Percentiles rank a stretch among this genome's conserved stretches.
Conservation (phyloP, 2,888 invertebrate genomes). For the Drepanosiphum platanoidis region DNA sequence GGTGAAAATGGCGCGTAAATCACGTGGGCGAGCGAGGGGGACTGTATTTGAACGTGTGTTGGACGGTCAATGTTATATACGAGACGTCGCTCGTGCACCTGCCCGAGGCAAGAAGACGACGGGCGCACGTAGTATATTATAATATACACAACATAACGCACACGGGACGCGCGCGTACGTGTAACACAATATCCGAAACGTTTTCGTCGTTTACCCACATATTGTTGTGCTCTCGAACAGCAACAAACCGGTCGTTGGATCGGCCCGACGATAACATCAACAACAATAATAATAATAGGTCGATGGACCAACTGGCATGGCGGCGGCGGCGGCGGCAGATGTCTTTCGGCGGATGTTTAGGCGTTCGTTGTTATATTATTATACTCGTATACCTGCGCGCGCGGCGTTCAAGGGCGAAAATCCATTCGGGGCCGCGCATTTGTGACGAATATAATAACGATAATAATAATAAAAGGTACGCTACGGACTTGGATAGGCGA, state of each 20-base stretch:
- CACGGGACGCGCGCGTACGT: neutral
- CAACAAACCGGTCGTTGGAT: constrained; percentile 2
- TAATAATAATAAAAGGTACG: too few species aligned
- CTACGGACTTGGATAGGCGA: too few species aligned
- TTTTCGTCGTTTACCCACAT: neutral
- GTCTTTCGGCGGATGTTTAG: too few species aligned
- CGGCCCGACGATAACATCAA: neutral
- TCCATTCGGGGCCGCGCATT: neutral
- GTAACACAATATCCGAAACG: neutral
- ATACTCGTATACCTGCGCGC: neutral
- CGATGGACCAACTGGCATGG: too few species aligned
- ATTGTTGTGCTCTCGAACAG: neutral
- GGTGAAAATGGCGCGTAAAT: constrained; percentile 9
- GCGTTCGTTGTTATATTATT: neutral
- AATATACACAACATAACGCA: neutral
- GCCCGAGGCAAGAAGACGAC: neutral
- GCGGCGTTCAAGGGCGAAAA: neutral
- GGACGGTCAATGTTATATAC: constrained; percentile 1
- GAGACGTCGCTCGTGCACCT: neutral
- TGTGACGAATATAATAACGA: too few species aligned
- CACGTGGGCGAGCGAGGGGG: too few species aligned
- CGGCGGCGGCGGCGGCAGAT: neutral
- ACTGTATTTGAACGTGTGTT: too few species aligned
- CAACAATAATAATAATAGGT: neutral
- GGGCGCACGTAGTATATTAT: neutral